Evolutionary conservation across 2,888 invertebrate species (phyloP).

Genomic region (Dryobotodes eremita): DNA sequence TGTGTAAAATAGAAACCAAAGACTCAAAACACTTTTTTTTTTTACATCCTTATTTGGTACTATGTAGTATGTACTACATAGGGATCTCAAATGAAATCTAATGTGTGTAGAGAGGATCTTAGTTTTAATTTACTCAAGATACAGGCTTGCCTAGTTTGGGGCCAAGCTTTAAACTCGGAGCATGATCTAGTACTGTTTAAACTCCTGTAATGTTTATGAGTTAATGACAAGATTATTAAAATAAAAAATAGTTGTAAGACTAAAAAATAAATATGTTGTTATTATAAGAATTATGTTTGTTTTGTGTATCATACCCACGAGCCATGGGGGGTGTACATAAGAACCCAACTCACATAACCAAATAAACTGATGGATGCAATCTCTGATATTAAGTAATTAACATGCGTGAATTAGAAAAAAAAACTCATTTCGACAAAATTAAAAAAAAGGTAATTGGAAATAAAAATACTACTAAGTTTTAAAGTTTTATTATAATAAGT

Average conservation of each 20-base stretch:
- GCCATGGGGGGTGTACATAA: neutral
- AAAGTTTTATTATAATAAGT: slow-evolving; percentile 4
- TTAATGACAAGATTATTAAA: too few species aligned
- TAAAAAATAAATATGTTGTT: too few species aligned
- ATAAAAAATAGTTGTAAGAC: neutral
- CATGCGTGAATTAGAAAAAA: neutral
- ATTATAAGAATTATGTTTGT: neutral
- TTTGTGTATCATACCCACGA: neutral
- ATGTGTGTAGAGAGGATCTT: neutral
- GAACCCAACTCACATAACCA: neutral
- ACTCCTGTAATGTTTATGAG: too few species aligned
- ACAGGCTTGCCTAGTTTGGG: neutral
- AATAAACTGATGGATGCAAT: neutral
- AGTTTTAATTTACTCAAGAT: neutral
- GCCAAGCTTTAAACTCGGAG: too few species aligned
- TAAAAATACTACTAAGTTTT: neutral
- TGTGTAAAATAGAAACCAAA: neutral
- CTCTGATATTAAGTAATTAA: neutral
- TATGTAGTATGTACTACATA: neutral
- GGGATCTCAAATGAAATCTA: neutral
- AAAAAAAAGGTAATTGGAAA: neutral
- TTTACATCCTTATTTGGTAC: neutral
- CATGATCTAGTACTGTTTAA: too few species aligned
- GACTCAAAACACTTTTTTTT: neutral
- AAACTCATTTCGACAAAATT: too few species aligned